A percentile compares a stretch with the other conserved stretches of the same genome.
Conservation (phyloP, 2,113 vertebrate species). For the Stictonetta naevosa region DNA sequence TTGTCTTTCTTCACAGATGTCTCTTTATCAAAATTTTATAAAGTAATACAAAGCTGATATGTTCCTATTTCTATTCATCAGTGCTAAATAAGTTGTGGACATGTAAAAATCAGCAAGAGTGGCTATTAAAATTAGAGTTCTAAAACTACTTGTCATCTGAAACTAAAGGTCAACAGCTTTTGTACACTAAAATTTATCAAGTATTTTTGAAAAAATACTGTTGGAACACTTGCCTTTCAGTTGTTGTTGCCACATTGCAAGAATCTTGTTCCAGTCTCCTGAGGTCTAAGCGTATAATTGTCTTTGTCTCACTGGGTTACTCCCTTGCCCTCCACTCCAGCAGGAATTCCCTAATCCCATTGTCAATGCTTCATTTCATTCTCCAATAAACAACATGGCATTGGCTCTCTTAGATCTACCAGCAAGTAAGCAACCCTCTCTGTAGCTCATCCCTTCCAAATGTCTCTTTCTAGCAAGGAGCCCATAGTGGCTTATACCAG, state of each 20-base stretch:
- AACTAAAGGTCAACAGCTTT: slow-evolving; percentile 26
- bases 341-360: slow-evolving; percentile 8
- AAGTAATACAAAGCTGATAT: slow-evolving; percentile 49
- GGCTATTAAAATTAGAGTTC: neutral
- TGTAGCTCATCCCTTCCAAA: neutral
- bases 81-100: neutral
- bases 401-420: neutral
- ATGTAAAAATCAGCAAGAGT: neutral
- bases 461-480: neutral
- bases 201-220: neutral
- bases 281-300: neutral
- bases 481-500: neutral
- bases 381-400: neutral
- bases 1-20: slow-evolving; percentile 47
- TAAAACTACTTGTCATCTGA: neutral
- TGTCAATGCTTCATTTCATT: slow-evolving; percentile 18
- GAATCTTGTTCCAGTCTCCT: neutral
- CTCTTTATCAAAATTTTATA: slow-evolving; percentile 33
- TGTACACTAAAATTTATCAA: neutral
- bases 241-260: neutral
- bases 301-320: neutral
- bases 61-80: neutral
- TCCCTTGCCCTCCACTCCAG: neutral
- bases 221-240: neutral
- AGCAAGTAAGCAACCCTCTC: neutral